Evolutionary conservation across 2,113 vertebrate genomes (phyloP).

Genomic region (Paramormyrops kingsleyae): DNA sequence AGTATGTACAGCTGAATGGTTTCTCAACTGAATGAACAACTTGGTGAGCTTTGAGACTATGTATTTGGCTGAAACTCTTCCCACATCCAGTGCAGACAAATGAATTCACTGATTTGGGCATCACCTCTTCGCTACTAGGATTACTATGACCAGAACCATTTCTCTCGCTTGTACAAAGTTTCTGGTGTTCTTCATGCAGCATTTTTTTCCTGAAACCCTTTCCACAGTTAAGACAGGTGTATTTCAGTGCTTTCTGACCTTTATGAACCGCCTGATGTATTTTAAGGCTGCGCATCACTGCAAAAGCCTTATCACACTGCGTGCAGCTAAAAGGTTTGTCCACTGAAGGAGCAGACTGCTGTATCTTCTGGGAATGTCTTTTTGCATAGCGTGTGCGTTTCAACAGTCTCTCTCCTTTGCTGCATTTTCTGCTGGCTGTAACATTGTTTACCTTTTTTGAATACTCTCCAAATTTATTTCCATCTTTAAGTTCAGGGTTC

Average conservation of each 20-base stretch:
- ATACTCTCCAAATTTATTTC: not conserved
- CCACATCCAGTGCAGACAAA: slow-evolving; percentile 47
- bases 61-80: slow-evolving; percentile 48
- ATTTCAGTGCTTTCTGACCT: slow-evolving; percentile 41
- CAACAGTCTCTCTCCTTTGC: not conserved
- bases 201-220: slow-evolving; percentile 40
- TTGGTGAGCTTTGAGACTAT: slow-evolving; percentile 42
- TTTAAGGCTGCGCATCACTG: slow-evolving; percentile 48
- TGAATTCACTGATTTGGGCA: not conserved
- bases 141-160: slow-evolving; percentile 6
- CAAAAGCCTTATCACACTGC: slow-evolving; percentile 48
- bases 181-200: slow-evolving; percentile 21
- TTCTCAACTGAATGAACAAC: slow-evolving; percentile 54
- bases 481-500: not conserved
- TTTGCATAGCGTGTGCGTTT: slow-evolving; percentile 25
- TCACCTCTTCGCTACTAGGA: not conserved
- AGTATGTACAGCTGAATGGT: slow-evolving; percentile 56
- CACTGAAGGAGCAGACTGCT: slow-evolving; percentile 30
- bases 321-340: slow-evolving; percentile 46
- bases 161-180: slow-evolving; percentile 40
- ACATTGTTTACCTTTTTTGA: not conserved
- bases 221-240: slow-evolving; percentile 45
- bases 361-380: slow-evolving; percentile 27
- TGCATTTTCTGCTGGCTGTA: not conserved
- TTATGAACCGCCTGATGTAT: slow-evolving; percentile 52